Conservation (phyloP, 2,113 vertebrate genomes). For the Steatornis caripensis region DNA sequence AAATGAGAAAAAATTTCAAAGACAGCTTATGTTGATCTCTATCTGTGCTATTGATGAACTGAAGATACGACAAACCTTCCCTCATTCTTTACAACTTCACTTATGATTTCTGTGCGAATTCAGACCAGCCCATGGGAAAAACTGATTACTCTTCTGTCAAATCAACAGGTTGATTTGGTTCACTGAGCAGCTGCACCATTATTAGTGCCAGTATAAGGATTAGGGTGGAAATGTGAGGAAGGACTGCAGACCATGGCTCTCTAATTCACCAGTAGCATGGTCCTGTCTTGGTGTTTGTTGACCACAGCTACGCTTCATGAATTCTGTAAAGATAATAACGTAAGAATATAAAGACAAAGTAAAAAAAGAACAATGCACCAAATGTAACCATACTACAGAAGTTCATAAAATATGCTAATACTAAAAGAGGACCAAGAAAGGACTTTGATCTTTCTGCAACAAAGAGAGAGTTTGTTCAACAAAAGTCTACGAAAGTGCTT, state of each 20-base stretch:
- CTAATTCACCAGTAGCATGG: not conserved
- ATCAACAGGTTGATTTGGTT: not conserved
- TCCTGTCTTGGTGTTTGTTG: not conserved
- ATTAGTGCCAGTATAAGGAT: not conserved
- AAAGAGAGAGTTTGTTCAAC: not conserved
- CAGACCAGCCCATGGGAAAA: not conserved
- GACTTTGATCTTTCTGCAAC: fast-evolving
- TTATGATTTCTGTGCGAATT: not conserved
- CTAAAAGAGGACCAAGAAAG: fast-evolving
- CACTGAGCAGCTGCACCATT: not conserved
- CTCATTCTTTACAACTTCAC: not conserved
- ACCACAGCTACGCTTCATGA: not conserved
- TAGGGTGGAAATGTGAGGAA: not conserved
- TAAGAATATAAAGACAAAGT: not conserved
- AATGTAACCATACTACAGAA: not conserved
- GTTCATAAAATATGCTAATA: not conserved
- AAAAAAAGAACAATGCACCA: not conserved
- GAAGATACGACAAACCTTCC: not conserved
- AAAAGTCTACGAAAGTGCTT: fast-evolving
- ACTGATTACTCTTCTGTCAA: not conserved
- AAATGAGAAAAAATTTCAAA: not conserved
- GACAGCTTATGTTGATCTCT: not conserved
- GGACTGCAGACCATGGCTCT: not conserved
- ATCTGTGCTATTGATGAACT: not conserved
- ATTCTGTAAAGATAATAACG: not conserved